Evolutionary conservation across 2,888 invertebrate genomes (phyloP).

Genomic region (Maniola hyperantus): DNA sequence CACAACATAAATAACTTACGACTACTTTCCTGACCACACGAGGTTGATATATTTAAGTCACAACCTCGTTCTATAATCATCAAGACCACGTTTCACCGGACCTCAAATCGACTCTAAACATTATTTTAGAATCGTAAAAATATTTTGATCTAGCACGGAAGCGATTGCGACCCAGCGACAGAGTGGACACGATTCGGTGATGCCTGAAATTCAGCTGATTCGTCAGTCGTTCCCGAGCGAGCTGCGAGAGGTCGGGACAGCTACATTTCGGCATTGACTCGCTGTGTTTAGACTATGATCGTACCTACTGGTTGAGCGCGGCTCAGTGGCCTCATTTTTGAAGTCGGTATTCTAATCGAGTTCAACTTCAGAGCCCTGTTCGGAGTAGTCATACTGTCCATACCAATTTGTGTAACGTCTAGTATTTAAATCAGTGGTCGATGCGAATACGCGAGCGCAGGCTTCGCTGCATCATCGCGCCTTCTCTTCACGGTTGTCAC

Average conservation of each 20-base stretch:
- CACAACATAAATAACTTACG: constrained; percentile 64
- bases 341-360: neutral
- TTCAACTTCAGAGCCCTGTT: neutral
- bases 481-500: neutral
- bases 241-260: constrained; percentile 22
- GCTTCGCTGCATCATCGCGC: constrained; percentile 2
- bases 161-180: constrained; percentile 23
- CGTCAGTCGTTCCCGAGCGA: constrained; percentile 4
- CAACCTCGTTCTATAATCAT: constrained; percentile 43
- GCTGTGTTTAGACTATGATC: constrained; percentile 18
- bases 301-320: constrained; percentile 25
- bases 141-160: constrained; percentile 32
- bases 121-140: constrained; percentile 36
- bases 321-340: neutral
- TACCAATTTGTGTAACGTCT: constrained; percentile 1
- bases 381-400: neutral
- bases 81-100: constrained; percentile 41
- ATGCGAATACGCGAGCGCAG: neutral
- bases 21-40: constrained; percentile 48
- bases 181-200: constrained; percentile 4
- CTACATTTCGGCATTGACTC: constrained; percentile 15
- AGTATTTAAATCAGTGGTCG: constrained; percentile 1
- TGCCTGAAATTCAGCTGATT: constrained; percentile 12
- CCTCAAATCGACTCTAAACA: constrained; percentile 42
- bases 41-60: constrained; percentile 41